A percentile compares a stretch with the other conserved stretches of the same genome.
phyloP scores from a whole-genome alignment of 2,113 vertebrate species.

The Sinocyclocheilus anophthalmus region DNA sequence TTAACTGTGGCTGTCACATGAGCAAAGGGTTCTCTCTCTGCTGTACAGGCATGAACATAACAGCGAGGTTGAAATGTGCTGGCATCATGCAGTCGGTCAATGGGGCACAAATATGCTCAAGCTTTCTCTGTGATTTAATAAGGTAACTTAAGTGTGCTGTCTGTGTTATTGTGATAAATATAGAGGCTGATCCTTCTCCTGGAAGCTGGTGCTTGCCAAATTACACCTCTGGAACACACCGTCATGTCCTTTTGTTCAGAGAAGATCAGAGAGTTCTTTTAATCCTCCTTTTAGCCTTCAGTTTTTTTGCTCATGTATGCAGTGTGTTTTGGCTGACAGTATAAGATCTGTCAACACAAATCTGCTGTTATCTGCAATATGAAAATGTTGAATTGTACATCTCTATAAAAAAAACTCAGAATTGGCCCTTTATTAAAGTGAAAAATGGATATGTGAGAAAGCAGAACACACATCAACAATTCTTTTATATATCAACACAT shows the following conservation, averaged over 20 bases:
- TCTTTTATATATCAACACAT: too few species aligned
- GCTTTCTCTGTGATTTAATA: constrained; percentile 24
- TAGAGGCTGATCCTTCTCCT: constrained; percentile 16
- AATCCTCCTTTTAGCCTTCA: constrained; percentile 1
- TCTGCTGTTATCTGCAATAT: neutral
- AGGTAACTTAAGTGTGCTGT: constrained; percentile 29
- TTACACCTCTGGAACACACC: constrained; percentile 20
- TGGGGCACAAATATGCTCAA: constrained; percentile 32
- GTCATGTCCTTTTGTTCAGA: constrained; percentile 24
- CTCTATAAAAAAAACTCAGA: neutral
- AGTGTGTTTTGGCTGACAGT: neutral
- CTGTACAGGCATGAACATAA: constrained; percentile 8
- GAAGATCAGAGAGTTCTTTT: neutral
- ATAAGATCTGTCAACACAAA: neutral
- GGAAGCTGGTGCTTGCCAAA: constrained; percentile 11
- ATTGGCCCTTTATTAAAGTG: neutral
- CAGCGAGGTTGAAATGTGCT: neutral
- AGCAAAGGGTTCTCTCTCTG: neutral
- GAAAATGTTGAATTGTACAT: neutral
- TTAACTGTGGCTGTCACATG: constrained; percentile 14
- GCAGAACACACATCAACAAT: too few species aligned
- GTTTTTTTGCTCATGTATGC: neutral
- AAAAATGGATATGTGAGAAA: neutral
- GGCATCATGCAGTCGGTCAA: neutral
- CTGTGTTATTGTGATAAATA: constrained; percentile 41